Evolutionary conservation across 2,113 vertebrate species (phyloP).

Genomic region (Anguilla japonica): DNA sequence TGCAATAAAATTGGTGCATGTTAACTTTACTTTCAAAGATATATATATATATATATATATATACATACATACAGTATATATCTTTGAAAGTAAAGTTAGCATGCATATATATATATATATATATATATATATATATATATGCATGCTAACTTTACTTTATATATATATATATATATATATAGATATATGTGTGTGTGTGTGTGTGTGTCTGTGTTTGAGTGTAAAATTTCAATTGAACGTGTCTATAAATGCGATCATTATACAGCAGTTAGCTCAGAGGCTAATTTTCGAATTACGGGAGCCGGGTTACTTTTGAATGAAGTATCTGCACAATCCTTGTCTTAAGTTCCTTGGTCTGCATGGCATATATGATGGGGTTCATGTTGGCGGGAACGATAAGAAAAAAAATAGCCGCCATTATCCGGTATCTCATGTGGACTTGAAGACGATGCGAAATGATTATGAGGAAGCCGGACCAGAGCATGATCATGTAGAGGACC

Average conservation of each 20-base stretch:
- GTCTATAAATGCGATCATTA: neutral
- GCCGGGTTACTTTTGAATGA: neutral
- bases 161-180: no score
- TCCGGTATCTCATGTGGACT: conserved; percentile 46
- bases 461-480: neutral
- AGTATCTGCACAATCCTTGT: conserved; percentile 18
- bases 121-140: no score
- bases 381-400: conserved; percentile 49
- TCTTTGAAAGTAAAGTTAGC: no score
- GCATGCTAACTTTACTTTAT: no score
- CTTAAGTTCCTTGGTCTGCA: conserved; percentile 55
- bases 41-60: no score
- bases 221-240: no score
- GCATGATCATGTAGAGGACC: conserved; percentile 45
- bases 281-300: neutral
- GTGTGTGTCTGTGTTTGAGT: no score
- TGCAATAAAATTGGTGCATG: no score
- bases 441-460: conserved; percentile 58
- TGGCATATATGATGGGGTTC: conserved; percentile 57
- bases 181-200: no score
- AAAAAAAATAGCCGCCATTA: conserved; percentile 47
- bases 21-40: no score
- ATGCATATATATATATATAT: no score
- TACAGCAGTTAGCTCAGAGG: neutral
- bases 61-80: no score